phyloP scores from a whole-genome alignment of 2,888 invertebrate genomes.

The Habroteleia sp. region DNA sequence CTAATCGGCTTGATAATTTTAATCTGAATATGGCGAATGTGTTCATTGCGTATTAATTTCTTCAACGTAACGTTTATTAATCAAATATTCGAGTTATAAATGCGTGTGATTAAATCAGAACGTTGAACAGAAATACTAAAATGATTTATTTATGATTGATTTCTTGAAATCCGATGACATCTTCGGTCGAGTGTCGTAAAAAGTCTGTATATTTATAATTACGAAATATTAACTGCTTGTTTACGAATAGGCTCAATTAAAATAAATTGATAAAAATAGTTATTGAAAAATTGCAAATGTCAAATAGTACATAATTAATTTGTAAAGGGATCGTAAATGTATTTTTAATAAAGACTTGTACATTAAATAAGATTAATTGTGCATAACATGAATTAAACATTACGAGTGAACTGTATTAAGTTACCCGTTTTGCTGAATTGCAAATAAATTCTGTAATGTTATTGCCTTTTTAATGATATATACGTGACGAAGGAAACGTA shows the following conservation, averaged over 20 bases:
- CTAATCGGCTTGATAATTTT: too few species aligned
- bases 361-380: conserved; percentile 43
- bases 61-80: too few species aligned
- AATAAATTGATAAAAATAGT: conserved; percentile 15
- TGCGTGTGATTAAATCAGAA: too few species aligned
- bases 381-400: conserved; percentile 23
- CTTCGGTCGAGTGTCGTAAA: neutral
- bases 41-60: too few species aligned
- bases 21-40: too few species aligned
- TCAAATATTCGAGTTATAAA: too few species aligned
- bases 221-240: conserved; percentile 15
- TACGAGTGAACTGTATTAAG: conserved; percentile 26
- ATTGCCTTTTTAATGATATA: conserved; percentile 11
- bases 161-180: too few species aligned
- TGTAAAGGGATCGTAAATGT: conserved; percentile 25
- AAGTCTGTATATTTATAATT: conserved; percentile 1
- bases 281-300: conserved; percentile 39
- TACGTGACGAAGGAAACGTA: neutral
- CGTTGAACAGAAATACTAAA: too few species aligned
- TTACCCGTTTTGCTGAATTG: conserved; percentile 22
- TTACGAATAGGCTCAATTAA: conserved; percentile 5
- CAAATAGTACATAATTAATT: conserved; percentile 40
- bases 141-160: too few species aligned
- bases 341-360: conserved; percentile 22
- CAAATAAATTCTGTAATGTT: conserved; percentile 26